Evolutionary conservation across 1,140 invertebrate genomes (phyloP), one percentile per base, ranked within the genome.

Genomic region (Cotesia typhae): DNA sequence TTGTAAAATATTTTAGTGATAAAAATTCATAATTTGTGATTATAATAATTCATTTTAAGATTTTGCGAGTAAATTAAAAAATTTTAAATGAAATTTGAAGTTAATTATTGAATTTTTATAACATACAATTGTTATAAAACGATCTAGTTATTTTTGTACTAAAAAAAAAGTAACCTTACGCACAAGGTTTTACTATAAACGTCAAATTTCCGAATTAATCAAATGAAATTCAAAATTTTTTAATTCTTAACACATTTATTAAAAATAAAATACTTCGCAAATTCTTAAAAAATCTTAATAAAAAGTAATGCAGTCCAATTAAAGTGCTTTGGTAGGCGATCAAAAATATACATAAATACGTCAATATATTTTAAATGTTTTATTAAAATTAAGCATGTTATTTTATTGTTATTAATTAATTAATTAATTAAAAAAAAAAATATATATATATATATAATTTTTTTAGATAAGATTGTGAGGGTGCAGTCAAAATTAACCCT

Each of bases 381-480:
- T 47, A 47, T 47, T 47, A 69, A 72, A 55, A 74, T 78, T 80
- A 77, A 78, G 72, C 78, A 78, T 78, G 75, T 79, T 77, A 79
- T 72, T 77, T 77, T 75, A 70, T 67, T 74, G 41, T 47, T 47
- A 47, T 47, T 47, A 47, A 47, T 47, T 47, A 10, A 17, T 17
- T 17, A 41, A 9, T 41, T 41, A 10, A 47, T 47, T 41, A 41
- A 41, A 7, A 9, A 47, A 10, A 9, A 6, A 47, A 47, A 47
- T n/a, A n/a, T n/a, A n/a, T n/a, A 14, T 14, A 41, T 7, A 41
- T 7, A 41, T 2, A 47, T 6, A 9, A 9, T 47, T 47, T 73
- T 74, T 71, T 80, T 80, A 78, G 71, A 72, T 80, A 78, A 81
- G 76, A 71, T 83, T 81, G 78, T 79, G 79, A 81, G 82, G 80